Evolutionary conservation across 2,797 vertebrate species (phyloP), one percentile per base, ranked within the genome.

Genomic region (Sebastes vulpes): DNA sequence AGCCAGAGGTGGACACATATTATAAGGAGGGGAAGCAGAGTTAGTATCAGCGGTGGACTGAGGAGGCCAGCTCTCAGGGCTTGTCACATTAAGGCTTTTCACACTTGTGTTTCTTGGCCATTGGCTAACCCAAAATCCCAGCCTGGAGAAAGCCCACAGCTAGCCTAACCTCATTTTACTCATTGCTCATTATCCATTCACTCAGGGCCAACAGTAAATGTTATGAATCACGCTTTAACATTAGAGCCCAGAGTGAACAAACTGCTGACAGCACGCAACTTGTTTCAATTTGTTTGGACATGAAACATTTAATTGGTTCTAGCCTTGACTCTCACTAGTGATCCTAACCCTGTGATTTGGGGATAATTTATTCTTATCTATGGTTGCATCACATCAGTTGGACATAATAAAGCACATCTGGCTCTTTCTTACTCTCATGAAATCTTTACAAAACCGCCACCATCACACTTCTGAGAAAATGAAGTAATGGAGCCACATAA

Each of bases 241-340:
- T 58, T 10, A 48, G 7, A 72, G 68, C 52, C 52, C 21, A 0
- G 58, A 46, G 48, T 31, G 32, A 72, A 74, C 38, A 71, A 53
- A 73, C n/a, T 67, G 70, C 77, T 58, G 65, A 81, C 57, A n/a
- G 25, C 29, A 38, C 5, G 2, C 18, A 65, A 35, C 26, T 53
- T 26, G 6, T 42, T 69, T 71, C 42, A 65, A 56, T 80, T 67
- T 46, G 58, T 56, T 35, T 29, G 11, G 26, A 53, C 28, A 59
- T 70, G 18, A 69, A 75, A 78, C 29, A 64, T 54, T 58, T 56
- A 57, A 72, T 65, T 77, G 70, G 18, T 68, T 74, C n/a, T 20
- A 42, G 38, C 50, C 32, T 42, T 18, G 18, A 48, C 20, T 60
- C 58, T 18, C 26, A 63, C 6, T 21, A 26, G 53, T 14, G 21